Base-by-base conservation (phyloP, 2,888 invertebrate species). In the Cataglyphis rosenhaueri region DNA sequence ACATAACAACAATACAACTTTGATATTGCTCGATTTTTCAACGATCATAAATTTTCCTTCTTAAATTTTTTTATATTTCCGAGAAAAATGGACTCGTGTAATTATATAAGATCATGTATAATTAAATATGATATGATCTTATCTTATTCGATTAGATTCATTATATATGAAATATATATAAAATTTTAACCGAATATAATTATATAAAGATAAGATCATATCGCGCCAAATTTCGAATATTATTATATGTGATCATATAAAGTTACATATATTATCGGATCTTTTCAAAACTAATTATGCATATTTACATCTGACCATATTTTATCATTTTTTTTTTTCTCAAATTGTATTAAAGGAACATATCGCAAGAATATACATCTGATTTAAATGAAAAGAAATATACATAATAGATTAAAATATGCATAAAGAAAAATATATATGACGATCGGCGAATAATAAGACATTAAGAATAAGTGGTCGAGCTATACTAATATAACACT, bases 401-500 rank as follows among this genome's bases (percentile, higher is more conserved):
- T 76, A n/a, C 2, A 52, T 25, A 15, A 41, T 25, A 65, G 65
- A 65, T 65, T 65, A 44, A 25, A 44, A 65, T 41, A 41, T 25
- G 32, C 3, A 3, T 38, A 12, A 5, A 41, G n/a, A 18, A 18
- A n/a, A 18, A 68, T 15, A n/a, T 25, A 29, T 38, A 62, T 32
- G 12, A 73, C 29, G 25, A 71, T 59, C 32, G 18, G 21, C 44
- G 8, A 65, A 65, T n/a, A 59, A 74, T 74, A 74, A 74, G 62
- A 62, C 48, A 25, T 48, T 35, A 44, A 57, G 44, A 52, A 68
- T 62, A 35, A 25, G 9, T 55, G n/a, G 12, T 32, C 48, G 21
- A 32, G 41, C 70, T 9, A 64, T 70, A 59, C 76, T 85, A 87
- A 84, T 84, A 84, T 66, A 65, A 52, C 25, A 61, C 6, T 62